Base-by-base conservation (phyloP, 2,113 vertebrate genomes). In the Bothrops jararaca region DNA sequence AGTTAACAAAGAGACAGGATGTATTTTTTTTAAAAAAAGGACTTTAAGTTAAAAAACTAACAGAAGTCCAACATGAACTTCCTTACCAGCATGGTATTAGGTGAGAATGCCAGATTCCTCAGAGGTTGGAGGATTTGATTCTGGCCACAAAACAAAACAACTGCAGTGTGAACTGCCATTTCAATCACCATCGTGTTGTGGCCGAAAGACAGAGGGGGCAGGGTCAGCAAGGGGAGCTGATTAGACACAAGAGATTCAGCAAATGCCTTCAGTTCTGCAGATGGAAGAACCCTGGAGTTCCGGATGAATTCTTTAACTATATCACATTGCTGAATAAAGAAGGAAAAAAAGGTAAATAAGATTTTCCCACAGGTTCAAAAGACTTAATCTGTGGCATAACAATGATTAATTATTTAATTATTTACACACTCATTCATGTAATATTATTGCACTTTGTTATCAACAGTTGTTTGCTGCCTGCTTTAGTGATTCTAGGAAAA, bases 1-100 rank as follows among this genome's bases (percentile, higher is more conserved):
- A 9, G 0, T 22, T 80, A 42, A 42, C 15, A 22, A 39, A 39
- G 7, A 80, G 2, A 18, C 74, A 80, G 0, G 1, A 23, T 42
- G 39, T 7, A 2, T 74, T 74, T 74, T 34, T 45, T 45, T 45
- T 45, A 20, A 9, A 50, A 50, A 50, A 50, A 50, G 26, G 9
- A 22, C 22, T 89, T 39, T 57, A 39, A 23, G 12, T 58, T 57
- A 29, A 53, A 29, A 10, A 52, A 50, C n/a, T 42, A 24, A 6
- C 23, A 5, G 20, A 24, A 24, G 42, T 11, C 39, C 34, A 54
- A 20, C 18, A 34, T n/a, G 85, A 8, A 56, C 0, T 56, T 92
- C 11, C 95, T 95, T 96, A 99, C 99, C 98, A 96, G 95, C 99
- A 99, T 99, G 93, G 56, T 93, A 48, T 13, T 74, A 0, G 99